Conservation (phyloP, 2,888 invertebrate species). For the Listrodromus nycthemerus region DNA sequence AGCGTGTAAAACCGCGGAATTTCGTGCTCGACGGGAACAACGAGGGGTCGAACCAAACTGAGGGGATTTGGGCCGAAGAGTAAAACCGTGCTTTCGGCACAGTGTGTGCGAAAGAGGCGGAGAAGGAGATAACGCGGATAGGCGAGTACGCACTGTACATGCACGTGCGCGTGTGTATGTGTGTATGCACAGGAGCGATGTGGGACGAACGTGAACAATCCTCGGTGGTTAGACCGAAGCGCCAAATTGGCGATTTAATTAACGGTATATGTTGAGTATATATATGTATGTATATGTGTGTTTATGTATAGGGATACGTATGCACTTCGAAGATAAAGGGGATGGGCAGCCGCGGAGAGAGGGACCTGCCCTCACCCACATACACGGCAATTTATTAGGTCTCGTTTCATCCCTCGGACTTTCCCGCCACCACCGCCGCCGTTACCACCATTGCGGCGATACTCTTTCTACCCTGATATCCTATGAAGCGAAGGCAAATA, state of each 20-base stretch:
- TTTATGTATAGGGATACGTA: not conserved
- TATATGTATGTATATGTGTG: conserved; percentile 11
- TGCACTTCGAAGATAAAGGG: conserved; percentile 55
- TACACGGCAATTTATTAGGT: conserved; percentile 64
- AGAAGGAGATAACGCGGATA: conserved; percentile 26
- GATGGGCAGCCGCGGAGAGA: conserved; percentile 11
- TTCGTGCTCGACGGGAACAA: conserved; percentile 58
- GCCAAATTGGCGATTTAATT: conserved; percentile 70
- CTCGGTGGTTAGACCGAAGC: conserved; percentile 65
- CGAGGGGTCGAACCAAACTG: conserved; percentile 1
- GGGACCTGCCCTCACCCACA: conserved; percentile 44
- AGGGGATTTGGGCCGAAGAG: conserved; percentile 13
- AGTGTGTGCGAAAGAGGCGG: not conserved
- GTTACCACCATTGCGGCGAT: conserved; percentile 9
- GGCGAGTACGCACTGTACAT: conserved; percentile 4
- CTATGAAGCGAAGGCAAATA: conserved; percentile 54
- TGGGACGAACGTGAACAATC: conserved; percentile 63
- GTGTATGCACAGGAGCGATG: conserved; percentile 27
- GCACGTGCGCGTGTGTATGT: not conserved
- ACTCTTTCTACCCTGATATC: conserved; percentile 30
- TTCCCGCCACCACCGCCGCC: conserved; percentile 15
- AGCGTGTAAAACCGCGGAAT: conserved; percentile 59
- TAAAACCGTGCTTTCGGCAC: conserved; percentile 45
- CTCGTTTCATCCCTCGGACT: conserved; percentile 60
- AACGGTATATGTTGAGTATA: conserved; percentile 58